Evolutionary conservation across 2,113 vertebrate species (phyloP).

Genomic region (Actenoides lindsayi): DNA sequence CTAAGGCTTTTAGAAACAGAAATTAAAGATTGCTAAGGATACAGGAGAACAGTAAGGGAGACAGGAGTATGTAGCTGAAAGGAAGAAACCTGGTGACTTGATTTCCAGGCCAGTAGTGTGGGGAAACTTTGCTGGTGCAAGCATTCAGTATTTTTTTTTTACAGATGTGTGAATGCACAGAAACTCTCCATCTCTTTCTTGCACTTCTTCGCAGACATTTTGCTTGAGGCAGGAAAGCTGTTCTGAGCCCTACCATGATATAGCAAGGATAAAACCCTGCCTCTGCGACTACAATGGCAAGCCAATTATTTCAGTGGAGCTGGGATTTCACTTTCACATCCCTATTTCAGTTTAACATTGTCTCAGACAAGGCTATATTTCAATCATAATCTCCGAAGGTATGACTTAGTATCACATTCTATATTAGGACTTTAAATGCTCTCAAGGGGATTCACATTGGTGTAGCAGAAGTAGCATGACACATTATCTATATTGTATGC

Average conservation of each 20-base stretch:
- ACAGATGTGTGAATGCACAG: background rate
- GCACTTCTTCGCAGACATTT: background rate
- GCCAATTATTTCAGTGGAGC: background rate
- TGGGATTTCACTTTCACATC: background rate
- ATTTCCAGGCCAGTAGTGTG: background rate
- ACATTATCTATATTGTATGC: background rate
- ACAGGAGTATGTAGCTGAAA: background rate
- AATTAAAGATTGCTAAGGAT: background rate
- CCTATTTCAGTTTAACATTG: background rate
- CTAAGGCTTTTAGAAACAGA: background rate
- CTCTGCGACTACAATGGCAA: background rate
- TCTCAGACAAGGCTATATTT: background rate
- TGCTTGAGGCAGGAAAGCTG: background rate
- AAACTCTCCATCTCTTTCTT: background rate
- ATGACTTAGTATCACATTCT: background rate
- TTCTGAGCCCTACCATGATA: background rate
- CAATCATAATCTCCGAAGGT: background rate
- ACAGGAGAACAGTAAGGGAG: background rate
- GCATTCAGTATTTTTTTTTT: background rate
- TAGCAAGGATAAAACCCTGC: background rate
- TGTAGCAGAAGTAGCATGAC: background rate
- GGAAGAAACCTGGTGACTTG: background rate
- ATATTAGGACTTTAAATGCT: background rate
- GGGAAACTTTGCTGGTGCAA: background rate
- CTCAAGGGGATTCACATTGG: background rate